Percentiles rank a stretch among this genome's conserved stretches.
Conservation (phyloP, 2,113 vertebrate genomes). For the Osmerus eperlanus region DNA sequence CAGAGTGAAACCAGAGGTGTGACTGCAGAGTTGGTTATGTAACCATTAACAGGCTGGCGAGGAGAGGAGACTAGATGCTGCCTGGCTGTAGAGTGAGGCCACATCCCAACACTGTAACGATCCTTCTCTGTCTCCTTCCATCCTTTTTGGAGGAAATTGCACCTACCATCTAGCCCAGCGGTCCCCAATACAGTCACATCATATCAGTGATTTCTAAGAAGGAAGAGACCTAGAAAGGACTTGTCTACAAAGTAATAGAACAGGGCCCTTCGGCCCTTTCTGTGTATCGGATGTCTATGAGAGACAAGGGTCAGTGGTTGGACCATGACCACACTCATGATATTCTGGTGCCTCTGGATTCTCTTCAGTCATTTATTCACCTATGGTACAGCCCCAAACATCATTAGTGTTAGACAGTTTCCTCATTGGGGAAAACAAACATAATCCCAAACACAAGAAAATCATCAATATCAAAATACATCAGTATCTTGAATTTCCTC, state of each 20-base stretch:
- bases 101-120: background rate
- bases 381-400: background rate
- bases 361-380: background rate
- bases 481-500: too few species aligned
- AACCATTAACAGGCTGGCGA: constrained; percentile 1
- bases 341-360: background rate
- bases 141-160: too few species aligned
- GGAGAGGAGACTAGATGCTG: background rate
- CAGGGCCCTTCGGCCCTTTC: too few species aligned
- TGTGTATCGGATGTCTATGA: too few species aligned
- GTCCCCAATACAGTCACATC: background rate
- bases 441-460: too few species aligned
- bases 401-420: background rate
- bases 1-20: background rate
- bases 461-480: too few species aligned
- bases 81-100: background rate
- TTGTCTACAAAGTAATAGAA: too few species aligned
- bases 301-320: too few species aligned
- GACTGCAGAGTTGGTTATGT: background rate
- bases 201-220: too few species aligned
- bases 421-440: background rate
- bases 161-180: background rate
- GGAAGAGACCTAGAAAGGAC: too few species aligned
- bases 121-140: too few species aligned
- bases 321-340: too few species aligned